A percentile compares a stretch with the other conserved stretches of the same genome.
Conservation (phyloP, 1,140 invertebrate genomes). For the Bicyclus anynana region DNA sequence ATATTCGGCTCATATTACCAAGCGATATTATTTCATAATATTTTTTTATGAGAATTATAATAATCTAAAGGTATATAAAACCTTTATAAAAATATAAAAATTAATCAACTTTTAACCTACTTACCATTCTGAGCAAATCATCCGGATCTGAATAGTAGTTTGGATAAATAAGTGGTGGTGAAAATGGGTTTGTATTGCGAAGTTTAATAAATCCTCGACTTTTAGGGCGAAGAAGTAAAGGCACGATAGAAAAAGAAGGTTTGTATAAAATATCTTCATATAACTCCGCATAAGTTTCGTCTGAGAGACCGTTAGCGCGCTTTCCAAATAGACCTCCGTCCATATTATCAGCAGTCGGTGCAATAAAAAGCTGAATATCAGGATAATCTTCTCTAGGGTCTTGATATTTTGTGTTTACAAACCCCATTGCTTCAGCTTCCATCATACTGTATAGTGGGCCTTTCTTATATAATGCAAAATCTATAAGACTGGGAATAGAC, state of each 20-base stretch:
- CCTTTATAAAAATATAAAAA: too few relatives aligned
- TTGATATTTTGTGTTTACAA: constrained; percentile 85
- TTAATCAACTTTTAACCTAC: constrained; percentile 15
- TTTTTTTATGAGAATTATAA: too few relatives aligned
- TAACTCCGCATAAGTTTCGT: constrained; percentile 82
- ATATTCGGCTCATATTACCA: background rate
- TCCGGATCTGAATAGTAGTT: constrained; percentile 86
- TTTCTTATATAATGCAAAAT: constrained; percentile 77
- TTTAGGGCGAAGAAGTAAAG: constrained; percentile 83
- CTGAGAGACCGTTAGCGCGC: constrained; percentile 81
- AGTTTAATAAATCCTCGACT: constrained; percentile 84
- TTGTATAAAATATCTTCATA: constrained; percentile 83
- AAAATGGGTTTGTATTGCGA: constrained; percentile 80
- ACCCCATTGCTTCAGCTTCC: constrained; percentile 86
- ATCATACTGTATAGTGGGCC: constrained; percentile 83
- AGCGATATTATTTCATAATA: background rate
- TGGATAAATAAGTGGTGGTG: constrained; percentile 88
- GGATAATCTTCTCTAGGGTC: constrained; percentile 82
- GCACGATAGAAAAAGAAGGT: constrained; percentile 82
- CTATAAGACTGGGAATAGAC: constrained; percentile 70
- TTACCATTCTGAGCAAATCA: constrained; percentile 84
- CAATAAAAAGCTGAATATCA: constrained; percentile 87
- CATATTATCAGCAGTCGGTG: constrained; percentile 83
- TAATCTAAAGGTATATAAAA: too few relatives aligned
- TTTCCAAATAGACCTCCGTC: constrained; percentile 86